phyloP scores from a whole-genome alignment of 1,140 invertebrate species.

The Neodiprion virginianus region DNA sequence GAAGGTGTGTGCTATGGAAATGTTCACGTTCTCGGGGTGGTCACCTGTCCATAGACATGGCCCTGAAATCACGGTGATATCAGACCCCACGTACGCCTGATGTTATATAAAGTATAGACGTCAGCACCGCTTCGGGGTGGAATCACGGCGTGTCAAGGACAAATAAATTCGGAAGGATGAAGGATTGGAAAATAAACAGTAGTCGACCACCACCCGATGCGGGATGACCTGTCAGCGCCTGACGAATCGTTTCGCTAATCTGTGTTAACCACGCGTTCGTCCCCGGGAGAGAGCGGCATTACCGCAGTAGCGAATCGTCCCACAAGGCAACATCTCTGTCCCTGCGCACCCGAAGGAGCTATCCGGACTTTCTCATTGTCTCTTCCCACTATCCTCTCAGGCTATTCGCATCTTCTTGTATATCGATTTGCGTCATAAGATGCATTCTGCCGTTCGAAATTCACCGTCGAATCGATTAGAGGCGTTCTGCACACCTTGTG shows the following conservation, averaged over 20 bases:
- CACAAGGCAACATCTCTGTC: too few species aligned
- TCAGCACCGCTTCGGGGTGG: not conserved
- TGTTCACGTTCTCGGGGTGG: not conserved
- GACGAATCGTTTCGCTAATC: constrained; percentile 58
- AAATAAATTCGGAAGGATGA: constrained; percentile 4
- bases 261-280: constrained; percentile 56
- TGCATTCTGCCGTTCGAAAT: not conserved
- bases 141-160: not conserved
- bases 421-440: constrained; percentile 9
- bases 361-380: constrained; percentile 16
- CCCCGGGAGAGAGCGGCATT: constrained; percentile 30
- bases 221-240: constrained; percentile 51
- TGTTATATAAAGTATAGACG: not conserved
- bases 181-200: constrained; percentile 7
- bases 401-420: constrained; percentile 10
- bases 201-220: not conserved
- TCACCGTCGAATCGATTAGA: not conserved
- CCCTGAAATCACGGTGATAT: not conserved
- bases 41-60: not conserved
- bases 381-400: constrained; percentile 15
- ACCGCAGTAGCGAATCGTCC: too few species aligned
- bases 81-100: not conserved
- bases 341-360: constrained; percentile 15
- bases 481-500: not conserved
- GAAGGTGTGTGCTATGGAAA: not conserved